phyloP scores from a whole-genome alignment of 2,888 invertebrate genomes.

The Harpalus rufipes region DNA sequence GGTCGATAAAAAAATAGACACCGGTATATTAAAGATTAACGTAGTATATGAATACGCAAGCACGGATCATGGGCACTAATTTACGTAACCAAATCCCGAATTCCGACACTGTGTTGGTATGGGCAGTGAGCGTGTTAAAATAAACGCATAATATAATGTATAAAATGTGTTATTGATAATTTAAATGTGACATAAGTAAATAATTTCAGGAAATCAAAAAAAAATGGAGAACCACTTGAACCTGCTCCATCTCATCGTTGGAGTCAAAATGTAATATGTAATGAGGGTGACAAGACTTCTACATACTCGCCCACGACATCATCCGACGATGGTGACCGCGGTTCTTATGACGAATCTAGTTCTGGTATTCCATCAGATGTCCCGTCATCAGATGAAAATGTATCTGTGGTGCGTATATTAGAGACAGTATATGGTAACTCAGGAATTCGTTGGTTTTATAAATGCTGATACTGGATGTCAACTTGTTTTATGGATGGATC shows the following conservation, averaged over 20 bases:
- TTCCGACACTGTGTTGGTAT: no score
- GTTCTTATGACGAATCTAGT: background rate
- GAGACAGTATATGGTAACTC: no score
- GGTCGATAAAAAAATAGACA: no score
- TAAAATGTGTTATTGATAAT: background rate
- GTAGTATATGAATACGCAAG: no score
- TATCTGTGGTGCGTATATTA: background rate
- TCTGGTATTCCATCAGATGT: background rate
- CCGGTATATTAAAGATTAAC: no score
- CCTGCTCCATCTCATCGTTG: conserved; percentile 14
- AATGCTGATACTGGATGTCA: no score
- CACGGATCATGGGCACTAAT: no score
- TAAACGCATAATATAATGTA: no score
- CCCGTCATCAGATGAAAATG: background rate
- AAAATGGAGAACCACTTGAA: conserved; percentile 3
- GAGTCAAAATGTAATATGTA: background rate
- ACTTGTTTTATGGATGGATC: no score
- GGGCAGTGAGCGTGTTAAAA: no score
- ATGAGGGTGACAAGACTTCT: background rate
- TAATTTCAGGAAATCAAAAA: background rate
- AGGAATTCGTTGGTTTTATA: no score
- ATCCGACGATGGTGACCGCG: background rate
- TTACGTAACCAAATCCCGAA: no score
- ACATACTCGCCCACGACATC: background rate
- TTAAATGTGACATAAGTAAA: background rate